Base-by-base conservation (phyloP, 2,888 invertebrate species). In the Boloria euphrosyne region DNA sequence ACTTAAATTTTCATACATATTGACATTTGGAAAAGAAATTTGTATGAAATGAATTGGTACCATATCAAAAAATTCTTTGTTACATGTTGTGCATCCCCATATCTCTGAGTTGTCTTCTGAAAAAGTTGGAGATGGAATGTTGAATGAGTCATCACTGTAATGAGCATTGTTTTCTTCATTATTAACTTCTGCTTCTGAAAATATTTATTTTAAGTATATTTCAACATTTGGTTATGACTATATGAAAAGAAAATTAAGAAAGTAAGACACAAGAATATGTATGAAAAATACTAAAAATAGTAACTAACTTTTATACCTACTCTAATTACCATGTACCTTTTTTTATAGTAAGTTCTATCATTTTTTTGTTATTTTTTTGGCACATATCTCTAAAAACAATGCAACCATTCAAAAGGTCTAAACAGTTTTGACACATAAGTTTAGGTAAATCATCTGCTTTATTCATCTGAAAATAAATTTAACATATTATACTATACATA, bases 341-440 rank as follows among this genome's bases (percentile, higher is more conserved):
- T 64, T 88, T 89, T 58, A 87, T 83, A 50, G 79, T 74, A 27
- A 81, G 50, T 71, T 85, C 82, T 68, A 79, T 70, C 7, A 89
- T 68, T 38, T 72, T 74, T 60, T 84, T 80, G 61, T 88, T 84
- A 61, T 75, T 90, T 61, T 73, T 82, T 71, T 85, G 88, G 69
- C 90, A 91, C 80, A 90, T 79, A 65, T 90, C 86, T 68, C 89
- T 80, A 62, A 91, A 91, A 77, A 81, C 80, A 46, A 90, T 87
- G 69, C 90, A 90, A 53, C 90, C 86, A 79, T 90, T 87, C 27
- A 91, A 77, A 14, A 91, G 78, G 69, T 87, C 82, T 50, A 89
- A 71, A 71, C 91, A 91, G 63, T 75, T 83, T 73, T 88, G 81
- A 73, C 91, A 91, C 78, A 91, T 86, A 54, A 82, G 75, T 67